phyloP scores from a whole-genome alignment of 2,113 vertebrate genomes.

The Stigmatopora argus region DNA sequence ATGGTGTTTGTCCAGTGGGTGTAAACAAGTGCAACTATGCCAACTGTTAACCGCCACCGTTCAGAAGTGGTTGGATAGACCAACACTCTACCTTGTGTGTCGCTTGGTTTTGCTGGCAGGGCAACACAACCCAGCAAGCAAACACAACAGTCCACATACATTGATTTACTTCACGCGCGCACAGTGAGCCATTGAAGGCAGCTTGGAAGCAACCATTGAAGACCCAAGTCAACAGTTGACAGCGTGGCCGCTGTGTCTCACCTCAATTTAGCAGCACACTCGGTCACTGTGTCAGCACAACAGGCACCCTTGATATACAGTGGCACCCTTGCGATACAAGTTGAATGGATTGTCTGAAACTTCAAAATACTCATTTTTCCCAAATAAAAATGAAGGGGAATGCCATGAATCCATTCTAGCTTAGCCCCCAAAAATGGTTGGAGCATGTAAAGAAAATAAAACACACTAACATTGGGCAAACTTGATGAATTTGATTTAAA shows the following conservation, averaged over 20 bases:
- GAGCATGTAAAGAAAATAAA: too few species aligned
- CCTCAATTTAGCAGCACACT: background rate
- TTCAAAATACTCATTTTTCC: background rate
- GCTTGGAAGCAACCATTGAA: conserved; percentile 56
- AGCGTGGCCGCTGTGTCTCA: conserved; percentile 36
- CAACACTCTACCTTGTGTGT: conserved; percentile 62
- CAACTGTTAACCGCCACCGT: conserved; percentile 45
- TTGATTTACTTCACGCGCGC: conserved; percentile 53
- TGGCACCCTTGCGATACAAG: background rate
- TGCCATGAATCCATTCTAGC: too few species aligned
- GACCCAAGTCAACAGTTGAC: conserved; percentile 59
- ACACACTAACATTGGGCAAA: too few species aligned
- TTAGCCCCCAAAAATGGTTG: too few species aligned
- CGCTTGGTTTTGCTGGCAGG: conserved; percentile 63
- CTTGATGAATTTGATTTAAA: too few species aligned
- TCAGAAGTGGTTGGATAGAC: conserved; percentile 54
- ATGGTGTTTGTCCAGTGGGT: conserved; percentile 35
- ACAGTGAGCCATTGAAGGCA: conserved; percentile 40
- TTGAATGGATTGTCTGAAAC: background rate
- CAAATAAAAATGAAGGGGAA: background rate
- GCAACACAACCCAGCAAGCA: conserved; percentile 57
- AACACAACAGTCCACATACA: conserved; percentile 59
- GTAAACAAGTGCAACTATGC: conserved; percentile 40
- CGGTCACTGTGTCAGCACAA: background rate
- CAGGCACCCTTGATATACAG: background rate